Conservation (phyloP, 2,888 invertebrate species). For the Drosophila ezoana region DNA sequence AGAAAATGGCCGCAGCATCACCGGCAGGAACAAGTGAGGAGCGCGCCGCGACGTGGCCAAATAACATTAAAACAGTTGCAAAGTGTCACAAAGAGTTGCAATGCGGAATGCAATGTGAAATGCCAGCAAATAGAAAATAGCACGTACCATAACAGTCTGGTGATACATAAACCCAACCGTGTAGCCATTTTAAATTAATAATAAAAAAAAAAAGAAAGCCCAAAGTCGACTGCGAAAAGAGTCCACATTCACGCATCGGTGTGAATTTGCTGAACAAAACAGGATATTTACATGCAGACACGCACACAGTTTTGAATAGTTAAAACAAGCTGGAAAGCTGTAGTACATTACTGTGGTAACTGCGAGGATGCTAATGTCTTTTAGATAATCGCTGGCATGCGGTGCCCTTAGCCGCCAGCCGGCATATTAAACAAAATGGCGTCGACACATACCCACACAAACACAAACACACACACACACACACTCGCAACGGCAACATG, state of each 20-base stretch:
- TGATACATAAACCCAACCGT: slow-evolving; percentile 5
- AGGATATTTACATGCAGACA: slow-evolving; percentile 35
- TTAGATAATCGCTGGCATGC: slow-evolving; percentile 68
- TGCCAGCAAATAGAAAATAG: slow-evolving; percentile 8
- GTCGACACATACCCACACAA: slow-evolving; percentile 17
- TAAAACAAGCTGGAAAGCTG: slow-evolving; percentile 13
- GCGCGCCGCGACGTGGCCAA: slow-evolving; percentile 3
- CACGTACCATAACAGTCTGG: slow-evolving; percentile 35
- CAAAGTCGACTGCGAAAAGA: background rate
- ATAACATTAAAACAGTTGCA: slow-evolving; percentile 37
- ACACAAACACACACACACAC: slow-evolving; percentile 1
- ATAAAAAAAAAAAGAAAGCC: slow-evolving; percentile 14
- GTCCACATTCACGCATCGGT: slow-evolving; percentile 12
- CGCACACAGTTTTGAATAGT: slow-evolving; percentile 8
- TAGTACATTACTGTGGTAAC: slow-evolving; percentile 40
- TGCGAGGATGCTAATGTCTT: slow-evolving; percentile 60
- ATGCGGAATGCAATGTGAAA: slow-evolving; percentile 9
- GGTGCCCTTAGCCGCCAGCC: slow-evolving; percentile 42
- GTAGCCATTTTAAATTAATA: slow-evolving; percentile 43
- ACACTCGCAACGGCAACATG: background rate
- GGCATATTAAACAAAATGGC: slow-evolving; percentile 67
- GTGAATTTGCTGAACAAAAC: slow-evolving; percentile 49
- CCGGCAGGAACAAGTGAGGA: slow-evolving; percentile 8
- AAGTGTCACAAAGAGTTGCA: slow-evolving; percentile 32
- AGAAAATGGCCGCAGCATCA: slow-evolving; percentile 7